Base-by-base conservation (phyloP, 2,797 vertebrate species). In the Aphelocoma californica region DNA sequence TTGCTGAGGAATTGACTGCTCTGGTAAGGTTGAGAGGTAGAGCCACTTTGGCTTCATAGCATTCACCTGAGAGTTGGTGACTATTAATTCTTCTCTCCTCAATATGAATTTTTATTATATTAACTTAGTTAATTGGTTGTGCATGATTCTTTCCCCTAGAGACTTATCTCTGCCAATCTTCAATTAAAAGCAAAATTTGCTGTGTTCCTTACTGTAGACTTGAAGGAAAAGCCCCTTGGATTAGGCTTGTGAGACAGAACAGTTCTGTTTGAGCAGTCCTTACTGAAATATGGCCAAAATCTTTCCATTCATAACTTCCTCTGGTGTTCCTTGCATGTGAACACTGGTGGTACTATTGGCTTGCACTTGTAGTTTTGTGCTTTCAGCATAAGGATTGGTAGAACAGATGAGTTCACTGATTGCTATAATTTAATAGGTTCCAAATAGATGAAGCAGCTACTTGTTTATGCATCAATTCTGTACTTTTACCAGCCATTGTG, bases 361-460 rank as follows among this genome's bases (percentile, higher is more conserved):
- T 86, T 93, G 40, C 74, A 75, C 92, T 92, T 78, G 70, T 13
- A 54, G 47, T 69, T 94, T 53, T 79, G 86, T 94, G 75, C 42
- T 91, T 94, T 93, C 81, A 32, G 12, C n/a, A 18, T 50, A 72
- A 89, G 72, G 81, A 96, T 69, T 95, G 81, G 67, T 36, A 50
- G 66, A 89, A 62, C 92, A 92, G 89, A 85, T 86, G 92, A 92
- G 61, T 91, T 92, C 47, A 90, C 34, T 95, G 93, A 89, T 96
- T 95, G 94, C 61, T 87, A 13, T 88, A 81, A 83, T 95, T 91
- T 88, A 95, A 91, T 96, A 89, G 50, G 70, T 92, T 95, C 78
- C 21, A 72, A 82, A 77, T 34, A 96, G 66, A 81, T 48, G 86
- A 94, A 93, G 78, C 88, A 96, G 87, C 53, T 95, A 73, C 92